phyloP scores from a whole-genome alignment of 1,140 invertebrate genomes.

The Solenopsis invicta region DNA sequence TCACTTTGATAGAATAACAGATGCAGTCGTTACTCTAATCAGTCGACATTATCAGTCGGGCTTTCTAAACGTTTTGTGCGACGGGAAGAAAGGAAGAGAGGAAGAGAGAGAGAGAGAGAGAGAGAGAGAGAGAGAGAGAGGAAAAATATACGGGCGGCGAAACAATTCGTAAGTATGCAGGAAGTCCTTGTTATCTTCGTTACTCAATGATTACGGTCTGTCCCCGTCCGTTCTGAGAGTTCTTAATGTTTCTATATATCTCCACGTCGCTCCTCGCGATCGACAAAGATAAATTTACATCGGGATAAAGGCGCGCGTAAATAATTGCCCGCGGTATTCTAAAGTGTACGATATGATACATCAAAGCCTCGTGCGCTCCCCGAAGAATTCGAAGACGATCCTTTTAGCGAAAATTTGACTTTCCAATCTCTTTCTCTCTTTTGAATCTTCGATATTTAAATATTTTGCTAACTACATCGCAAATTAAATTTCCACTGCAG shows the following conservation, averaged over 20 bases:
- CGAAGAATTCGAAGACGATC: not conserved
- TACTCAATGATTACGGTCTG: conserved; percentile 75
- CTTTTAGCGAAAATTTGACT: not conserved
- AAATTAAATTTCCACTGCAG: not conserved
- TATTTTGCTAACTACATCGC: not conserved
- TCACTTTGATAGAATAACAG: conserved; percentile 49
- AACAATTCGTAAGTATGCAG: conserved; percentile 77
- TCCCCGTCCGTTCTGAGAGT: conserved; percentile 63
- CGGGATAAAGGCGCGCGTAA: not conserved
- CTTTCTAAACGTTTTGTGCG: conserved; percentile 54
- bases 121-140: conserved; percentile 32
- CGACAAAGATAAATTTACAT: conserved; percentile 11
- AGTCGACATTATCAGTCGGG: conserved; percentile 43
- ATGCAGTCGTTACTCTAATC: conserved; percentile 50
- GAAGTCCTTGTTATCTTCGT: conserved; percentile 82
- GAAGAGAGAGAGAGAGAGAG: conserved; percentile 29
- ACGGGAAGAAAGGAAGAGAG: not conserved
- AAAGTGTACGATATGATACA: not conserved
- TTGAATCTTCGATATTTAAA: not conserved
- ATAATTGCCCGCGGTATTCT: not conserved
- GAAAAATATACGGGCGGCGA: conserved; percentile 37
- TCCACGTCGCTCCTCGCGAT: not conserved
- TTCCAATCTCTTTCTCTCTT: too few relatives aligned
- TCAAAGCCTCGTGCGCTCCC: not conserved
- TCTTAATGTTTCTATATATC: conserved; percentile 67